A percentile compares a stretch with the other conserved stretches of the same genome.
phyloP scores from a whole-genome alignment of 2,888 invertebrate species.

The Agrochola lota region DNA sequence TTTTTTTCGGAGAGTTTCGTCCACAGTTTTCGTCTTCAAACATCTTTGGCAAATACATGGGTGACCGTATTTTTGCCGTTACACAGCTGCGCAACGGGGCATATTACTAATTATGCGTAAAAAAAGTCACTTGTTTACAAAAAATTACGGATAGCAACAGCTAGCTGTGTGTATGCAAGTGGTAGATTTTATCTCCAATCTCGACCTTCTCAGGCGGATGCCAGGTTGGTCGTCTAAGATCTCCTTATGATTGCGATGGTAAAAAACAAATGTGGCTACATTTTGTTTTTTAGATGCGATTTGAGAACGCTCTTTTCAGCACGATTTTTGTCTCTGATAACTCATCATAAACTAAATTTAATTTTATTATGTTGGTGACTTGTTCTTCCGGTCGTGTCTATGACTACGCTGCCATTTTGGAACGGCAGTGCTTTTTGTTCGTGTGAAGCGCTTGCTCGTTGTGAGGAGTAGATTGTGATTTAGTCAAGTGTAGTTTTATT shows the following conservation, averaged over 20 bases:
- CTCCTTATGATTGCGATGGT: not conserved
- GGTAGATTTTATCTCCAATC: not conserved
- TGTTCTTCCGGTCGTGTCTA: slow-evolving; percentile 85
- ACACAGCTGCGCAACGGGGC: no score
- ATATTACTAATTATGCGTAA: no score
- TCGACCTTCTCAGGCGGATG: not conserved
- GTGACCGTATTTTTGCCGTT: no score
- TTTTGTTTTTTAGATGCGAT: not conserved
- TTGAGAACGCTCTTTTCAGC: slow-evolving; percentile 5
- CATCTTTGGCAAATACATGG: no score
- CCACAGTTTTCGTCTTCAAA: no score
- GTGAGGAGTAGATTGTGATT: slow-evolving; percentile 87
- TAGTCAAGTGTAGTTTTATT: slow-evolving; percentile 90
- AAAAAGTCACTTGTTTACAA: no score
- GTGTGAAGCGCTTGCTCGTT: slow-evolving; percentile 90
- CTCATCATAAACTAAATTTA: slow-evolving; percentile 36
- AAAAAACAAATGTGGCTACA: no score
- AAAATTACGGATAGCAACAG: no score
- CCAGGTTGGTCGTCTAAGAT: not conserved
- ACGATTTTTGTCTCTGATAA: slow-evolving; percentile 34
- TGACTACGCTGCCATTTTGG: slow-evolving; percentile 89
- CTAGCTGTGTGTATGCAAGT: no score
- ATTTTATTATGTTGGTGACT: slow-evolving; percentile 73
- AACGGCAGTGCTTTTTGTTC: slow-evolving; percentile 90
- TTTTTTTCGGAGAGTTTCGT: no score